phyloP scores from a whole-genome alignment of 2,888 invertebrate species.

The Scelioninae gen. 1 region DNA sequence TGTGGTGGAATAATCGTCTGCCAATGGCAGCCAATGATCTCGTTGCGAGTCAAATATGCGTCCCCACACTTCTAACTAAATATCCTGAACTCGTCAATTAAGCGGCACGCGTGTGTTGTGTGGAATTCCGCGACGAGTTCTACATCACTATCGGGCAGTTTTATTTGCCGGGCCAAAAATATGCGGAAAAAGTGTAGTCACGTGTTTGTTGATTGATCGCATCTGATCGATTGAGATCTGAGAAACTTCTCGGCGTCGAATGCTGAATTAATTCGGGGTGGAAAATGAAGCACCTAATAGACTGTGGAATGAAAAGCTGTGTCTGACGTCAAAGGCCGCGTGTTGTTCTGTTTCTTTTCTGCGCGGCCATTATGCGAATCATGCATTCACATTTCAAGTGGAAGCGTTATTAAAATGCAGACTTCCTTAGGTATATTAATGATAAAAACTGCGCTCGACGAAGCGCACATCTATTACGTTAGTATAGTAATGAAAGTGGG shows the following conservation, averaged over 20 bases:
- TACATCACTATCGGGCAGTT: conserved; percentile 37
- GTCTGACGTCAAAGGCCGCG: conserved; percentile 59
- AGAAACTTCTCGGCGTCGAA: conserved; percentile 10
- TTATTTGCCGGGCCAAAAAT: conserved; percentile 41
- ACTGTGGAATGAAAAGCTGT: conserved; percentile 58
- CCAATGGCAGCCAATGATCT: conserved; percentile 40
- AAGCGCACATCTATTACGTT: conserved; percentile 62
- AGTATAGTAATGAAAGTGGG: conserved; percentile 58
- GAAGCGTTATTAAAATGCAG: conserved; percentile 67
- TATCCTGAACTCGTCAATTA: conserved; percentile 70
- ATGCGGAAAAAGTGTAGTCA: conserved; percentile 26
- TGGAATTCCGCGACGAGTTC: conserved; percentile 57
- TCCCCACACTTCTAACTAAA: not conserved
- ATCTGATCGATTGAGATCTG: conserved; percentile 35
- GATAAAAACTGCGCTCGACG: conserved; percentile 59
- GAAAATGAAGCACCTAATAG: conserved; percentile 63
- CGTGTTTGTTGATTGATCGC: conserved; percentile 30
- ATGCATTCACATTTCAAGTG: conserved; percentile 66
- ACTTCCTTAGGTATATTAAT: conserved; percentile 60
- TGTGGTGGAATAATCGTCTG: conserved; percentile 10
- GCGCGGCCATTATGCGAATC: conserved; percentile 61
- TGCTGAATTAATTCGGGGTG: conserved; percentile 46
- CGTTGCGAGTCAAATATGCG: conserved; percentile 58
- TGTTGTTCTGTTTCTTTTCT: conserved; percentile 62
- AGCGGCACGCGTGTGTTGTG: conserved; percentile 70